These are phyloP conservation scores for Strigamia transsilvanica DNA, from an alignment of 2,888 invertebrate genomes.

Conservation along the genomic window DNA sequence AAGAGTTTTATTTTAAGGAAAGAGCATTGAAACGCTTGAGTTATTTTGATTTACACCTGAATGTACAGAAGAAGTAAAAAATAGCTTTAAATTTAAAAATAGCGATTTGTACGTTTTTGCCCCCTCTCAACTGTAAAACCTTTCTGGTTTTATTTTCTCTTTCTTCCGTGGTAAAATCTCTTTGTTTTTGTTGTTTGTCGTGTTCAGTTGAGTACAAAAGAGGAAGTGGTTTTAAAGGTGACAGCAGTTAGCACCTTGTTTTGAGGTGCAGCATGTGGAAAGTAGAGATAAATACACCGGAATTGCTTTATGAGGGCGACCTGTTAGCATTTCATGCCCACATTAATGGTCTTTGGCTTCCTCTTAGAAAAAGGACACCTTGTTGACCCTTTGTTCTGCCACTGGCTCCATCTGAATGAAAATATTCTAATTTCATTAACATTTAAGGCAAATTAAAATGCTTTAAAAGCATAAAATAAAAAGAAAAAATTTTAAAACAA, in stretches of 20 bases:
- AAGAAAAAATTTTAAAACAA: not conserved
- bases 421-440: constrained; percentile 12
- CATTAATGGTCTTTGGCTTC: constrained; percentile 47
- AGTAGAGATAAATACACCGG: constrained; percentile 49
- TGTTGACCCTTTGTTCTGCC: constrained; percentile 31
- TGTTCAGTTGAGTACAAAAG: constrained; percentile 44
- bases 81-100: constrained; percentile 33
- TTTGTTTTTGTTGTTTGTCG: constrained; percentile 39
- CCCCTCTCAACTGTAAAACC: not conserved
- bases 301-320: constrained; percentile 49
- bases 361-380: constrained; percentile 46
- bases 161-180: not conserved
- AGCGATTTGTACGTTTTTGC: constrained; percentile 35
- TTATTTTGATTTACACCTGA: constrained; percentile 42
- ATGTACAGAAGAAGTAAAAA: not conserved
- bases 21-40: constrained; percentile 38
- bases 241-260: constrained; percentile 49
- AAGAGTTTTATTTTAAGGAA: constrained; percentile 27
- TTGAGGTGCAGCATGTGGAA: constrained; percentile 48
- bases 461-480: not conserved
- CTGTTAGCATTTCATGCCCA: constrained; percentile 49
- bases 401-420: constrained; percentile 19
- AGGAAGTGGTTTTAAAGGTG: constrained; percentile 49
- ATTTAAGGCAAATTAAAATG: constrained; percentile 16
- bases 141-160: not conserved